phyloP scores from a whole-genome alignment of 1,140 invertebrate species.

The Steinernema feltiae region DNA sequence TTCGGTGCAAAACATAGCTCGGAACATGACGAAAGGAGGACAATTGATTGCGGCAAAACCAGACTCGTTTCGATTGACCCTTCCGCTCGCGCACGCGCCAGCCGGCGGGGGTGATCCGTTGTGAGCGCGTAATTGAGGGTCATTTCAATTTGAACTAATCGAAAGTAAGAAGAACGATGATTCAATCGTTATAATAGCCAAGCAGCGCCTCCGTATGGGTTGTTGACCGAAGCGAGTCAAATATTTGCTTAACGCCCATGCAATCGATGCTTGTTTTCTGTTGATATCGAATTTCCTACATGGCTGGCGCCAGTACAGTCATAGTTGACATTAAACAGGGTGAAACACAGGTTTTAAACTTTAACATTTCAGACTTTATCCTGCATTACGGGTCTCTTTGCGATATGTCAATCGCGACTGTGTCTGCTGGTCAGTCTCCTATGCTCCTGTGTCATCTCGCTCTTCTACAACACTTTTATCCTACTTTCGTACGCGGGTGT shows the following conservation, averaged over 20 bases:
- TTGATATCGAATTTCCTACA: background rate
- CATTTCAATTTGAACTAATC: background rate
- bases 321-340: background rate
- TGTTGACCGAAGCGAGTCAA: background rate
- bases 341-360: background rate
- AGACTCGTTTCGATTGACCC: background rate
- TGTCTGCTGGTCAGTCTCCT: conserved; percentile 21
- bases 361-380: background rate
- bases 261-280: conserved; percentile 5
- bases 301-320: background rate
- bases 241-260: conserved; percentile 3
- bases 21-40: background rate
- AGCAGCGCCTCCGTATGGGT: background rate
- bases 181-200: background rate
- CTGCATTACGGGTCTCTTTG: conserved; percentile 1
- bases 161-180: background rate
- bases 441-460: conserved; percentile 14
- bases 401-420: background rate
- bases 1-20: background rate
- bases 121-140: background rate
- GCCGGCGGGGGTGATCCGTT: background rate
- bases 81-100: background rate
- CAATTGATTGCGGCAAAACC: background rate
- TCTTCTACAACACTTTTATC: conserved; percentile 19
- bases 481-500: conserved; percentile 26